These are phyloP conservation scores for Hybognathus amarus DNA, from an alignment of 2,797 vertebrate species.

Conservation along the genomic window DNA sequence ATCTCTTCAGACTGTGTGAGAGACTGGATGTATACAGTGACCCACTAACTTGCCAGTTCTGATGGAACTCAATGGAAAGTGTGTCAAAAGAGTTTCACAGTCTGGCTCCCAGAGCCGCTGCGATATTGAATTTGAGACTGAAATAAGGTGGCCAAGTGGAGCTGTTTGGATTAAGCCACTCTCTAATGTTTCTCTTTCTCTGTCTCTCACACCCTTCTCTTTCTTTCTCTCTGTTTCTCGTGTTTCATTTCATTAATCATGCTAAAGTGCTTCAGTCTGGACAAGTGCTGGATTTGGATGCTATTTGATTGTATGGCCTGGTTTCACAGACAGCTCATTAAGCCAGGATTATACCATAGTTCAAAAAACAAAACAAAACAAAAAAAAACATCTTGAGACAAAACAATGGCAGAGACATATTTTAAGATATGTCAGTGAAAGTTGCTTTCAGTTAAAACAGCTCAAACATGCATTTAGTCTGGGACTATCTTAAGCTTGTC, in stretches of 20 bases:
- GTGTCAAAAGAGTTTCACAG: conserved; percentile 50
- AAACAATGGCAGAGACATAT: too few species aligned
- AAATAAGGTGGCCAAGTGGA: conserved; percentile 50
- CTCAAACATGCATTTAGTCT: too few species aligned
- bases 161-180: conserved; percentile 45
- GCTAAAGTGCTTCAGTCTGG: conserved; percentile 27
- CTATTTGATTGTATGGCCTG: neutral
- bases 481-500: too few species aligned
- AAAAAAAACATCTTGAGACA: too few species aligned
- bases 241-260: conserved; percentile 34
- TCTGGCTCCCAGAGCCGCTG: conserved; percentile 29
- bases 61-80: conserved; percentile 52
- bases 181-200: conserved; percentile 49
- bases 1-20: conserved; percentile 48
- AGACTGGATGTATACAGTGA: conserved; percentile 34
- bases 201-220: conserved; percentile 48
- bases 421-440: too few species aligned
- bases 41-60: conserved; percentile 45
- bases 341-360: too few species aligned
- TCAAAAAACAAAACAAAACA: too few species aligned
- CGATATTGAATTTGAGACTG: conserved; percentile 32
- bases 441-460: too few species aligned
- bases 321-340: neutral
- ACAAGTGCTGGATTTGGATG: neutral
- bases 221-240: neutral